A percentile compares a stretch with the other conserved stretches of the same genome.
These are phyloP conservation scores for Oreocharis arfaki DNA, from an alignment of 2,113 vertebrate species.

Conservation along the genomic window DNA sequence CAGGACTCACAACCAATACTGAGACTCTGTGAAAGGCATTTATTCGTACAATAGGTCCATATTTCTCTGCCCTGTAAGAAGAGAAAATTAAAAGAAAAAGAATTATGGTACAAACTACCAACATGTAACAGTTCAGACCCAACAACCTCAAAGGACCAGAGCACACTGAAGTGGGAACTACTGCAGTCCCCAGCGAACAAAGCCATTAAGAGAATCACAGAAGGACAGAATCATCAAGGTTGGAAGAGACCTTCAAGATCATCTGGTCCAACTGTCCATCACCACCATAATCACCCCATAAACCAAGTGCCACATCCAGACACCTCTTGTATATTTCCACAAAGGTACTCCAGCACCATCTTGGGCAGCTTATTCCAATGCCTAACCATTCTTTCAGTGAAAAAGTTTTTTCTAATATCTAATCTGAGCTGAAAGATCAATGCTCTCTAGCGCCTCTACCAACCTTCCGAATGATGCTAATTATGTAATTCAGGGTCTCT, in stretches of 20 bases:
- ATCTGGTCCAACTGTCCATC: neutral
- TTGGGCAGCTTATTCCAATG: neutral
- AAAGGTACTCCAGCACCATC: neutral
- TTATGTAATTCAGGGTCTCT: neutral
- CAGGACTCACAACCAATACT: constrained; percentile 66
- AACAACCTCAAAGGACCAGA: neutral
- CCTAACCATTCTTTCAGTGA: neutral
- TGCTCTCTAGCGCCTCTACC: neutral
- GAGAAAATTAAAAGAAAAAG: neutral
- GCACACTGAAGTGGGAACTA: neutral
- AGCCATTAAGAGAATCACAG: neutral
- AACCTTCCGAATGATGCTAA: neutral
- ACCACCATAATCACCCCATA: neutral
- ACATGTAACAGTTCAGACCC: neutral
- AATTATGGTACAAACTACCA: neutral
- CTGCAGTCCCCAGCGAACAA: neutral
- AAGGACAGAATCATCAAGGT: neutral
- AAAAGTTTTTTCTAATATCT: neutral
- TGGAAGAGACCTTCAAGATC: neutral
- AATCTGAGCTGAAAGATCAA: neutral
- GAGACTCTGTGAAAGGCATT: constrained; percentile 73
- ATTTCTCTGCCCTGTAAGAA: constrained; percentile 70
- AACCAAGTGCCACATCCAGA: neutral
- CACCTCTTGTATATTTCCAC: fast-evolving
- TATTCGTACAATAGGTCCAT: constrained; percentile 71